Percentiles rank a stretch among this genome's conserved stretches.
Conservation (phyloP, 2,113 vertebrate species). For the Pholis gunnellus region DNA sequence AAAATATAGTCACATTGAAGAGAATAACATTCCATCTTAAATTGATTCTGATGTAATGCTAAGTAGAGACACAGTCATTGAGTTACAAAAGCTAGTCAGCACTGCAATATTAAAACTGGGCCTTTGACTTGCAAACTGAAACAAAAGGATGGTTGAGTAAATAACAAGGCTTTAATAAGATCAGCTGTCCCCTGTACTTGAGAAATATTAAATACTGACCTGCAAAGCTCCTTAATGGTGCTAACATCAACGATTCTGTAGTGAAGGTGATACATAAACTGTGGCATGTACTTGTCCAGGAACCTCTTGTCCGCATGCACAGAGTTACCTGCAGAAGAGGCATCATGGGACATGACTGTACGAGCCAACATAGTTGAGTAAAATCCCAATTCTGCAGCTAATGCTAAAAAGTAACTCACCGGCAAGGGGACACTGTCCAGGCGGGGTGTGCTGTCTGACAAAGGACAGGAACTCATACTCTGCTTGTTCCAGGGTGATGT, state of each 20-base stretch:
- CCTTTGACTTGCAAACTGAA: background rate
- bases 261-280: slow-evolving; percentile 91
- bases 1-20: background rate
- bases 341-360: background rate
- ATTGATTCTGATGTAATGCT: background rate
- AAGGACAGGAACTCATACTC: slow-evolving; percentile 98
- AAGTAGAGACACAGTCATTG: background rate
- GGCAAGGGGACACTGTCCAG: slow-evolving; percentile 95
- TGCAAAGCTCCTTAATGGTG: slow-evolving; percentile 98
- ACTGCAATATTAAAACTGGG: background rate
- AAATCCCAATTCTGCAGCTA: background rate
- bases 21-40: background rate
- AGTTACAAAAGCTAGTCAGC: slow-evolving; percentile 1
- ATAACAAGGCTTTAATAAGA: background rate
- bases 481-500: slow-evolving; percentile 90
- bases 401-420: slow-evolving; percentile 80
- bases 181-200: background rate
- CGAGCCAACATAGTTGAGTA: background rate
- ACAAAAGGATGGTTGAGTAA: background rate
- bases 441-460: slow-evolving; percentile 92
- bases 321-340: slow-evolving; percentile 79
- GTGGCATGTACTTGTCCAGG: slow-evolving; percentile 97
- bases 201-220: slow-evolving; percentile 74
- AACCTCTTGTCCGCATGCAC: slow-evolving; percentile 92
- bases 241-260: slow-evolving; percentile 96